Base-by-base conservation (phyloP, 2,888 invertebrate genomes). In the Penaeus monodon region DNA sequence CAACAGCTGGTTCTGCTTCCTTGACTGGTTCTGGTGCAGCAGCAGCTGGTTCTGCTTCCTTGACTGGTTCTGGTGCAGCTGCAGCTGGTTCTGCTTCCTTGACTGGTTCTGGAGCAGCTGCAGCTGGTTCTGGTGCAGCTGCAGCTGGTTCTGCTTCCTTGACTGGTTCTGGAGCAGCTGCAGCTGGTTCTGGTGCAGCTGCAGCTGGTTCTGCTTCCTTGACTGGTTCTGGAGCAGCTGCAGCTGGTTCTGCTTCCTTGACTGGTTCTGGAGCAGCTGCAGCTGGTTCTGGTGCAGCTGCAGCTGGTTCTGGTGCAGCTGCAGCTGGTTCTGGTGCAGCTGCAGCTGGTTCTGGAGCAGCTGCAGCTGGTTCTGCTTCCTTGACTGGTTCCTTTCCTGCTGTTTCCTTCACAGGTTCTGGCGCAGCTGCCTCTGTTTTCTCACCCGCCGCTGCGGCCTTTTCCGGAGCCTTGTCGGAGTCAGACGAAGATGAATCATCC, bases 181-280 rank as follows among this genome's bases (percentile, higher is more conserved):
- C 17, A 1, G 24, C 12, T 57, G 77, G 49, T 49, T 44, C 76
- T 24, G 76, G 57, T 66, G 76, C 74, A 0, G 76, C 85, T 0
- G 80, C 66, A 38, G 24, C 64, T 24, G 85, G 65, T 49, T 38
- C 85, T 27, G 66, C n/a, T 85, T 80, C 65, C 38, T 64, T 65
- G 27, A 66, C 65, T 44, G 65, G 83, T 84, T 76, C 63, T 7
- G 68, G 49, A 68, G 44, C 49, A 1, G 68, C 63, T 1, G 68
- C 68, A 49, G 27, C 49, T 20, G 68, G 22, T 77, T 81, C 81
- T 20, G 63, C 29, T 33, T 38, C 66, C 24, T 22, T 65, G 17
- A 66, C 24, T 38, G 80, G 24, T 29, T 85, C 79, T 38, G 79
- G 3, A 38, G 63, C 73, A 17, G 12, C 73, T 6, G 64, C 65